Evolutionary conservation across 64 coral and sea anemone genomes (phyloP), one percentile per base, ranked within the genome.

Genomic region (Stylophora pistillata): DNA sequence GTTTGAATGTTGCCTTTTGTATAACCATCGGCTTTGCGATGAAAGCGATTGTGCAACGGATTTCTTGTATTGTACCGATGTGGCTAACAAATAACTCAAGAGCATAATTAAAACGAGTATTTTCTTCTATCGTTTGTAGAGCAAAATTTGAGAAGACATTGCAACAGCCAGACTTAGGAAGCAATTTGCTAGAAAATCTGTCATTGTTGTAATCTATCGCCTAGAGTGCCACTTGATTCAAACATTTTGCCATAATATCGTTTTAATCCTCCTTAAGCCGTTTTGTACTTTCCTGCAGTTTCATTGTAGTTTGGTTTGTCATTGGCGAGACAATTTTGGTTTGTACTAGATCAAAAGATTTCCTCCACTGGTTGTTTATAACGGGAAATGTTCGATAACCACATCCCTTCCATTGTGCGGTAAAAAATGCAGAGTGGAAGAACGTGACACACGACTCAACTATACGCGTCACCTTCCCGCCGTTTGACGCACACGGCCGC

Each of bases 41-140:
- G 60, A 84, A 84, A 84, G 32, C 61, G 21, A 84, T 84, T 84
- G 80, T 84, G 80, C 80, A 54, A 84, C 80, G 80, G 62, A 84
- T 56, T 55, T 62, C 20, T 84, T 53, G 21, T 33, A 84, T 84
- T 84, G 60, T 52, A 41, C 61, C 20, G 12, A 21, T 68, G 10
- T 25, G 64, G 64, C 64, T 68, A 5, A 84, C 80, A 84, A 84
- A 62, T 69, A 84, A 70, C 7, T 47, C 37, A 47, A 47, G 37
- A 4, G 37, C 7, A 47, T 47, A 47, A 47, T 47, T 47, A 47
- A 47, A 47, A 47, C 37, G 69, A 84, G 23, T 52, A 60, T 84
- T 68, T 84, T 62, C 10, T 84, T 84, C 37, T 47, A 47, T 47
- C 37, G 37, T 47, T 47, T 47, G 37, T 70, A 37, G 30, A 69